Conservation (phyloP, 1,140 invertebrate species). For the Ooceraea biroi region DNA sequence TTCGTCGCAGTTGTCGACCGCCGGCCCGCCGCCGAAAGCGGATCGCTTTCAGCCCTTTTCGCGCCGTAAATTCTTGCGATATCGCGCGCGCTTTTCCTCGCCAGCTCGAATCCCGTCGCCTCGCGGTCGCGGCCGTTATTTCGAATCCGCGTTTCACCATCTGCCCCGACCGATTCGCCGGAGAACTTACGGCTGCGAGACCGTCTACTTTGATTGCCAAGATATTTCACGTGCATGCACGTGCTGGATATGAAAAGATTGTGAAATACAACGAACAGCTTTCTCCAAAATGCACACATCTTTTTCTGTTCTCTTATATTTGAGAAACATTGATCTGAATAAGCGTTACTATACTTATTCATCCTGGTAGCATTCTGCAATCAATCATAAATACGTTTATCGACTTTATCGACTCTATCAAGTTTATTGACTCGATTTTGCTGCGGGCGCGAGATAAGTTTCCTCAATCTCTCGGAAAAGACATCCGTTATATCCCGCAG, state of each 20-base stretch:
- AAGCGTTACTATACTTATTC: no score
- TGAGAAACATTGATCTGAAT: no score
- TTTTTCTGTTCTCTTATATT: no score
- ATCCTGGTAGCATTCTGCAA: no score
- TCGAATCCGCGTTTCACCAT: constrained; percentile 26
- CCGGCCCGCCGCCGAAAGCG: constrained; percentile 55
- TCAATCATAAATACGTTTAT: no score
- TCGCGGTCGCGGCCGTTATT: constrained; percentile 50
- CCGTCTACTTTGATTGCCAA: neutral
- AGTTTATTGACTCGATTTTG: no score
- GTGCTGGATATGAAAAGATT: neutral
- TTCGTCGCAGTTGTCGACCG: constrained; percentile 74
- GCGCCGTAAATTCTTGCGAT: constrained; percentile 71
- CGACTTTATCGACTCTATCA: no score
- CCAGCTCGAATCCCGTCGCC: constrained; percentile 48
- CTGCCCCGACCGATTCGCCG: neutral
- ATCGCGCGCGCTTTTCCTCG: constrained; percentile 66
- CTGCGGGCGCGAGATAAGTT: no score
- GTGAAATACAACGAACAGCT: no score
- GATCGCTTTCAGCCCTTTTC: constrained; percentile 66
- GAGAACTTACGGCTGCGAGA: neutral
- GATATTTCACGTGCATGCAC: no score
- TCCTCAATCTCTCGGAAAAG: no score
- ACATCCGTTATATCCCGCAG: no score
- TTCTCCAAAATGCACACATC: neutral